phyloP scores from a whole-genome alignment of 2,113 vertebrate genomes.

The Scytalopus superciliaris region DNA sequence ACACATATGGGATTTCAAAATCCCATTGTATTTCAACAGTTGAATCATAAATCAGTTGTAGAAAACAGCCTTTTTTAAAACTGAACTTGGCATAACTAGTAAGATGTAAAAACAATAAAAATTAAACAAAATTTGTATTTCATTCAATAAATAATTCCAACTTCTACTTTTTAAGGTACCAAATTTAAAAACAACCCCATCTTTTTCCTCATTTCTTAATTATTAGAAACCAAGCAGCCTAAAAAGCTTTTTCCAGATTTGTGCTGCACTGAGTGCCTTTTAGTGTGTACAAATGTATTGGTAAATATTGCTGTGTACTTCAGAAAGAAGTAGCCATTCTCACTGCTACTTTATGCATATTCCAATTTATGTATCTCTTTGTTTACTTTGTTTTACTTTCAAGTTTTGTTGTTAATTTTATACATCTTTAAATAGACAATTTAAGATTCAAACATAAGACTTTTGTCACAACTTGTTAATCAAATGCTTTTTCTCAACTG shows the following conservation, averaged over 20 bases:
- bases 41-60: neutral
- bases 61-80: no score
- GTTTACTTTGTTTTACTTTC: neutral
- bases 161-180: neutral
- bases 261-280: neutral
- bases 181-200: rapidly evolving
- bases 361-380: neutral
- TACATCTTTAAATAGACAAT: neutral
- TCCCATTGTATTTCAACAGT: neutral
- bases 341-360: neutral
- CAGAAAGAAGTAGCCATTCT: neutral
- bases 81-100: rapidly evolving
- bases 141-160: neutral
- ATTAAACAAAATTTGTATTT: neutral
- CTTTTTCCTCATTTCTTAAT: neutral
- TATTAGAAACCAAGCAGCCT: neutral
- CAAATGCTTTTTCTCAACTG: neutral
- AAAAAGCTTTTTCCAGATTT: neutral
- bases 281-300: neutral
- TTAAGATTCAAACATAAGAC: neutral
- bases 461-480: neutral
- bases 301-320: neutral
- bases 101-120: neutral
- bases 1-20: neutral
- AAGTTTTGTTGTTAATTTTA: neutral